Evolutionary conservation across 2,888 invertebrate genomes (phyloP), one percentile per base, ranked within the genome.

Genomic region (Acanthosoma haemorrhoidale): DNA sequence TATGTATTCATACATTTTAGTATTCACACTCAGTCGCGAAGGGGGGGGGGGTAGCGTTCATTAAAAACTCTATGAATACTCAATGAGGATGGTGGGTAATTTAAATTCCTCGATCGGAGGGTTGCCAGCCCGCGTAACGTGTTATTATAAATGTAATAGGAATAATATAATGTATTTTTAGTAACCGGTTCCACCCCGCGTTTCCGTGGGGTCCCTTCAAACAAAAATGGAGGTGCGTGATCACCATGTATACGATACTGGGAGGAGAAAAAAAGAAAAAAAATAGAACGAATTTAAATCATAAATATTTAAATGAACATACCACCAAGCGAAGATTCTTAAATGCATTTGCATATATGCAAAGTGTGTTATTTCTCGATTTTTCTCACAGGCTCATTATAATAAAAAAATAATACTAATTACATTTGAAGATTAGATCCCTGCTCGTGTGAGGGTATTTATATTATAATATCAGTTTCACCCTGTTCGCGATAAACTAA

Each of bases 61-160:
- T 61, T 61, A 61, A 61, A 61, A 61, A 61, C 21, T 61, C 61
- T 61, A 61, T 61, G 61, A 61, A 61, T 61, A 61, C 21, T 21
- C 36, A 61, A 61, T 61, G 61, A 61, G 34, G 61, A 61, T 11
- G 8, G 11, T 2, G n/a, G 18, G 61, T 18, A 61, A 61, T 61
- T 61, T 61, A 38, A 61, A 61, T 38, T 61, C 61, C 13, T 38
- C 21, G 61, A 61, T 61, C 18, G 36, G 4, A n/a, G 61, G 61
- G 61, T 21, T 11, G n/a, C 6, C 8, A 16, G 8, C 4, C 36
- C 4, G 31, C 11, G 21, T 34, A 34, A 18, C 36, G 8, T 61
- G 38, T 61, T 36, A 61, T 61, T 61, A 61, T 32, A 36, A 61
- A 61, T 61, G 61, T 61, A 61, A 61, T 61, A 36, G 4, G 38